phyloP scores from a whole-genome alignment of 1,140 invertebrate species.

The Drosophila pallidifrons region DNA sequence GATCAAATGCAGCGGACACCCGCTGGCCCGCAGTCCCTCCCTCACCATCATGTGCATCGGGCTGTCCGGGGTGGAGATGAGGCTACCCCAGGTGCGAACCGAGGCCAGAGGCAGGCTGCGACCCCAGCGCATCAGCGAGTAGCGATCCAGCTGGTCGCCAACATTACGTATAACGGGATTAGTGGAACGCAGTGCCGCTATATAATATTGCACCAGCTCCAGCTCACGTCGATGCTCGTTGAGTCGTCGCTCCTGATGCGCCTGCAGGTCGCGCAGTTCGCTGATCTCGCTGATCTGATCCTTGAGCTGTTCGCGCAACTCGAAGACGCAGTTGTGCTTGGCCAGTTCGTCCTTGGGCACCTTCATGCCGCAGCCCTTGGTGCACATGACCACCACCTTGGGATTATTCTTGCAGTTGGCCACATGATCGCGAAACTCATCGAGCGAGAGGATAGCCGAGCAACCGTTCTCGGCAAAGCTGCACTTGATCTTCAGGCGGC shows the following conservation, averaged over 20 bases:
- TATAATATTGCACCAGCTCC: slow-evolving; percentile 67
- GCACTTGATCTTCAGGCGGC: slow-evolving; percentile 56
- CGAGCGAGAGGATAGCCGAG: slow-evolving; percentile 22
- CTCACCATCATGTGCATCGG: slow-evolving; percentile 55
- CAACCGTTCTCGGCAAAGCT: slow-evolving; percentile 52
- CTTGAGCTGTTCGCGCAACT: slow-evolving; percentile 51
- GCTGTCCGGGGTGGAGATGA: slow-evolving; percentile 64
- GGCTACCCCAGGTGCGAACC: slow-evolving; percentile 60
- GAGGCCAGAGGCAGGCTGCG: slow-evolving; percentile 27
- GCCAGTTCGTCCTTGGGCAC: slow-evolving; percentile 64
- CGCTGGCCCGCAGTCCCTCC: slow-evolving; percentile 38
- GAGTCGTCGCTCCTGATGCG: slow-evolving; percentile 34
- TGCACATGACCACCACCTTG: slow-evolving; percentile 54
- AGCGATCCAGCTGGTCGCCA: slow-evolving; percentile 64
- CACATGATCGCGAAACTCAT: slow-evolving; percentile 58
- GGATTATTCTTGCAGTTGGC: slow-evolving; percentile 55
- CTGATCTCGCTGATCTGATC: slow-evolving; percentile 22
- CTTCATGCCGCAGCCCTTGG: slow-evolving; percentile 57
- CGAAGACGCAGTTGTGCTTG: slow-evolving; percentile 55
- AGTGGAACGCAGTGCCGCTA: slow-evolving; percentile 56
- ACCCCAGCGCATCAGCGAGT: slow-evolving; percentile 64
- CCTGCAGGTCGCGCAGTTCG: slow-evolving; percentile 29
- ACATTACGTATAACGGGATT: slow-evolving; percentile 60
- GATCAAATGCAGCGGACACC: slow-evolving; percentile 62
- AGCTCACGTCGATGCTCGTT: slow-evolving; percentile 51